Evolutionary conservation across 1,140 invertebrate genomes (phyloP).

Genomic region (Subanguina moxae): DNA sequence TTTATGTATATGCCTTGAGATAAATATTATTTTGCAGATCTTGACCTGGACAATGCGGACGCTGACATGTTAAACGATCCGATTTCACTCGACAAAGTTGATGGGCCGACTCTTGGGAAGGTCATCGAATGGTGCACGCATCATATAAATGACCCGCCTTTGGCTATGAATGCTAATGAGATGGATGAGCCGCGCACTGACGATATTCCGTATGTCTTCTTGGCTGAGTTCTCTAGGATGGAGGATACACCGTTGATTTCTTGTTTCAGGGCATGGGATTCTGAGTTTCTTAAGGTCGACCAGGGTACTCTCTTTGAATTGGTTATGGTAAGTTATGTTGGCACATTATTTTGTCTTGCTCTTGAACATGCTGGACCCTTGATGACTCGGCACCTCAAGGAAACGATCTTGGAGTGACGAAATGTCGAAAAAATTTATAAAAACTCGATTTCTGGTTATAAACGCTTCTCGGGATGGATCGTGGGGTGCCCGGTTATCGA

Average conservation of each 20-base stretch:
- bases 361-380: too few relatives aligned
- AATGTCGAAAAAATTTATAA: too few relatives aligned
- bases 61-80: slow-evolving; percentile 73
- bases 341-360: too few relatives aligned
- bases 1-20: neutral
- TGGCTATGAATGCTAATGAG: slow-evolving; percentile 89
- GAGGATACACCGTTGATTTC: too few relatives aligned
- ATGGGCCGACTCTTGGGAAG: slow-evolving; percentile 90
- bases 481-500: too few relatives aligned
- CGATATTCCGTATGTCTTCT: slow-evolving; percentile 59
- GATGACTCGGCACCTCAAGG: too few relatives aligned
- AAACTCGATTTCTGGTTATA: too few relatives aligned
- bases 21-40: neutral
- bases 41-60: slow-evolving; percentile 62
- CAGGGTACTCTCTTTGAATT: slow-evolving; percentile 93
- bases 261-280: slow-evolving; percentile 80
- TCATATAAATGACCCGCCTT: slow-evolving; percentile 77
- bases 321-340: slow-evolving; percentile 65
- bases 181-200: slow-evolving; percentile 96
- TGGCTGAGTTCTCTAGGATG: too few relatives aligned
- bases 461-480: too few relatives aligned
- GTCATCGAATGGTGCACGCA: slow-evolving; percentile 61
- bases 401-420: too few relatives aligned
- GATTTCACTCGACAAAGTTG: slow-evolving; percentile 93
- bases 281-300: slow-evolving; percentile 88